A percentile compares a stretch with the other conserved stretches of the same genome.
Evolutionary conservation across 2,797 vertebrate species (phyloP).

Genomic region (Bradypodion ventrale): DNA sequence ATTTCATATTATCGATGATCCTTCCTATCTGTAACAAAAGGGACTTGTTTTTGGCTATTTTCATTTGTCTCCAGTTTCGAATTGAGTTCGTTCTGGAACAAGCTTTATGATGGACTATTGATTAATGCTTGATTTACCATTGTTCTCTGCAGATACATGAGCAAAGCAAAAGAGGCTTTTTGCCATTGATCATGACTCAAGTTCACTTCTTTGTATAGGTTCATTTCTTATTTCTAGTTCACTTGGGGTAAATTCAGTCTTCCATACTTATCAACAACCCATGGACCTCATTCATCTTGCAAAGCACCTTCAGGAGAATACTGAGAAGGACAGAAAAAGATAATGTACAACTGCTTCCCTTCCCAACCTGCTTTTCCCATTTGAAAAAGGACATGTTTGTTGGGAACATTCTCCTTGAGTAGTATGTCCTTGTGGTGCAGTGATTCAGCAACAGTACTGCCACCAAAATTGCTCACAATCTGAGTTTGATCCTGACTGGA

Average conservation of each 20-base stretch:
- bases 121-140: slow-evolving; percentile 16
- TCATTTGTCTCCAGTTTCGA: slow-evolving; percentile 6
- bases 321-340: background rate
- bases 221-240: background rate
- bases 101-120: slow-evolving; percentile 24
- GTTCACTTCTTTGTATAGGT: background rate
- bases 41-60: background rate
- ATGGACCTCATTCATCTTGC: background rate
- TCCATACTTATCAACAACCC: background rate
- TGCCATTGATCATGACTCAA: slow-evolving; percentile 5
- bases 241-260: background rate
- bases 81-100: background rate
- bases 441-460: too few species aligned
- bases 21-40: background rate
- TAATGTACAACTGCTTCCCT: too few species aligned
- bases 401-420: too few species aligned
- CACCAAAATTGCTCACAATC: too few species aligned
- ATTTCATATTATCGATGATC: slow-evolving; percentile 9
- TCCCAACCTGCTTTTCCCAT: too few species aligned
- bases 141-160: slow-evolving; percentile 8
- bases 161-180: background rate
- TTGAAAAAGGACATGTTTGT: too few species aligned
- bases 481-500: too few species aligned
- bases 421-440: too few species aligned
- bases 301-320: background rate